Base-by-base conservation (phyloP, 2,888 invertebrate species). In the Dorcus hopei region DNA sequence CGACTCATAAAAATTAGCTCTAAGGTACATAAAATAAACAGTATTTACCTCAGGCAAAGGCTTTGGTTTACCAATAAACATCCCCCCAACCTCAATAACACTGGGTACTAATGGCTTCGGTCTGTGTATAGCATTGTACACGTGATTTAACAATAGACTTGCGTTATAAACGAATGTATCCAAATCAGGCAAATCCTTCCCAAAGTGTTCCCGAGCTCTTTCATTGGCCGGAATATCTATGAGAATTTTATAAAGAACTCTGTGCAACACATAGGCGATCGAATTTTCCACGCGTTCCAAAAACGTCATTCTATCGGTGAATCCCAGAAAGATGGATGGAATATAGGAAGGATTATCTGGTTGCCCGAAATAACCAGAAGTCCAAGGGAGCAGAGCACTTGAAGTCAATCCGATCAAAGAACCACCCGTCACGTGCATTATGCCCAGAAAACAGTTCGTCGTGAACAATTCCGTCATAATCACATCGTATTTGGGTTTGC, bases 401-500 rank as follows among this genome's bases (percentile, higher is more conserved):
- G 83, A 81, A 1, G 80, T 79, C 56, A 83, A 71, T 2, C 80
- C 81, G 52, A 84, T 81, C 1, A 83, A 83, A 0, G 84, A 62
- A 41, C 81, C 61, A 40, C 81, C 74, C 7, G 88, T 80, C 65
- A 85, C 83, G 67, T 87, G 80, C 0, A 85, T 85, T 38, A 91
- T 73, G 2, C 85, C 87, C 64, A 89, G 75, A 72, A 85, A 85
- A 71, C 91, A 90, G 69, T 91, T 88, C 50, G 84, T 83, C 64
- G 88, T 88, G 71, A 91, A 91, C 56, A 83, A 83, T 75, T 91
- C 90, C 53, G 85, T 78, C 0, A 91, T 72, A 5, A 89, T 80
- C 0, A 91, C 73, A 73, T 92, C 90, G 68, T 85, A 90, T 49
- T 82, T 83, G 3, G 52, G 54, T 16, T 48, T 45, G 4, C 19